phyloP scores from a whole-genome alignment of 2,797 vertebrate genomes.

The Lates japonicus region DNA sequence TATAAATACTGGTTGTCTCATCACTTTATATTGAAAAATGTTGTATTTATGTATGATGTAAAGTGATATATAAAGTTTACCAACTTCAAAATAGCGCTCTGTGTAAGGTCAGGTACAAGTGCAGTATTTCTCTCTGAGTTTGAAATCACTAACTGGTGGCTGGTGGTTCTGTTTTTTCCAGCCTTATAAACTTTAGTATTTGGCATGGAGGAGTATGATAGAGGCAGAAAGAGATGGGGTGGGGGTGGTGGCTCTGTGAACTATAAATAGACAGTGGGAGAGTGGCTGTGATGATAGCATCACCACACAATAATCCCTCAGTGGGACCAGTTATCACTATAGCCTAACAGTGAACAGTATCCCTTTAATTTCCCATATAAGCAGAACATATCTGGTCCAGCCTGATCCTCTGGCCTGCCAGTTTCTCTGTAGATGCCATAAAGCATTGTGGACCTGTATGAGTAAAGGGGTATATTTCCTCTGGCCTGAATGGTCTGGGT shows the following conservation, averaged over 20 bases:
- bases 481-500: background rate
- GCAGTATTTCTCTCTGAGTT: constrained; percentile 21
- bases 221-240: constrained; percentile 20
- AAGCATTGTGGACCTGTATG: constrained; percentile 29
- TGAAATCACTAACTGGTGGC: constrained; percentile 31
- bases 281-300: constrained; percentile 78
- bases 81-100: background rate
- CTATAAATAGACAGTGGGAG: constrained; percentile 80
- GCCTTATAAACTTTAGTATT: too few relatives aligned
- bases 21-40: background rate
- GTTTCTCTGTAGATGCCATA: constrained; percentile 1
- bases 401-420: constrained; percentile 24
- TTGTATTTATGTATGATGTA: background rate
- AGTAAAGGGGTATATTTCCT: constrained; percentile 15
- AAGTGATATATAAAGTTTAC: background rate
- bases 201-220: constrained; percentile 28
- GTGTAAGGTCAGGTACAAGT: constrained; percentile 13
- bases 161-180: constrained; percentile 40
- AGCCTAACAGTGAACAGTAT: too few relatives aligned
- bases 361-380: background rate
- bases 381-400: constrained; percentile 38
- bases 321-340: too few relatives aligned
- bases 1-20: background rate
- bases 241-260: constrained; percentile 60
- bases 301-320: constrained; percentile 71